A percentile compares a stretch with the other conserved stretches of the same genome.
Evolutionary conservation across 1,140 invertebrate genomes (phyloP).

Genomic region (Fopius arisanus): DNA sequence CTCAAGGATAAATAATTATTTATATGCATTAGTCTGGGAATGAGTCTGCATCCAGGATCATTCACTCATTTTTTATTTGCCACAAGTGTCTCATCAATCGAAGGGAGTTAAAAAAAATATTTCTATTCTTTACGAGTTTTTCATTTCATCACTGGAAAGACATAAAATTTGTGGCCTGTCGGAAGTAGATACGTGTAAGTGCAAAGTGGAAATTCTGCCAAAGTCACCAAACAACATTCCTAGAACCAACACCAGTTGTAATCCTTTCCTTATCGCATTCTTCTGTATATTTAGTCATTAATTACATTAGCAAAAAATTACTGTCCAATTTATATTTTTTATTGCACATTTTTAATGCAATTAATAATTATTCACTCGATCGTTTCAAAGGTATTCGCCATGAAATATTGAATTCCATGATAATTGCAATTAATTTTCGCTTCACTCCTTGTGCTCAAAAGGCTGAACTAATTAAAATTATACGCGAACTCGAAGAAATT

Average conservation of each 20-base stretch:
- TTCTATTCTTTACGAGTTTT: neutral
- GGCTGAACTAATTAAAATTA: too few relatives aligned
- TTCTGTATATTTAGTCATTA: neutral
- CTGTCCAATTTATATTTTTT: neutral
- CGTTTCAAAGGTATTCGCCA: neutral
- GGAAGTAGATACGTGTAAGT: conserved; percentile 11
- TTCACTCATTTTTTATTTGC: neutral
- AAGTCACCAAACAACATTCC: conserved; percentile 24
- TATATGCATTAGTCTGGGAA: neutral
- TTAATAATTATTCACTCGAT: neutral
- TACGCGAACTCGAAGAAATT: too few relatives aligned
- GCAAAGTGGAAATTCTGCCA: neutral
- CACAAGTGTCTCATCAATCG: neutral
- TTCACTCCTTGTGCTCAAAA: too few relatives aligned
- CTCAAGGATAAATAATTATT: conserved; percentile 3
- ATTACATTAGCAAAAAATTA: neutral
- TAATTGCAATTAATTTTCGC: too few relatives aligned
- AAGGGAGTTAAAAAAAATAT: neutral
- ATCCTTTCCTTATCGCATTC: neutral
- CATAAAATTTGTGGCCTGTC: neutral
- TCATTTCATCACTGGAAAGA: neutral
- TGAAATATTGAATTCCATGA: too few relatives aligned
- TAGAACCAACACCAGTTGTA: neutral
- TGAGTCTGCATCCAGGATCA: neutral
- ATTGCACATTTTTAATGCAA: neutral